A percentile compares a stretch with the other conserved stretches of the same genome.
Evolutionary conservation across 23 tunicate genomes (phyloP).

Genomic region (Ascidia mentula): DNA sequence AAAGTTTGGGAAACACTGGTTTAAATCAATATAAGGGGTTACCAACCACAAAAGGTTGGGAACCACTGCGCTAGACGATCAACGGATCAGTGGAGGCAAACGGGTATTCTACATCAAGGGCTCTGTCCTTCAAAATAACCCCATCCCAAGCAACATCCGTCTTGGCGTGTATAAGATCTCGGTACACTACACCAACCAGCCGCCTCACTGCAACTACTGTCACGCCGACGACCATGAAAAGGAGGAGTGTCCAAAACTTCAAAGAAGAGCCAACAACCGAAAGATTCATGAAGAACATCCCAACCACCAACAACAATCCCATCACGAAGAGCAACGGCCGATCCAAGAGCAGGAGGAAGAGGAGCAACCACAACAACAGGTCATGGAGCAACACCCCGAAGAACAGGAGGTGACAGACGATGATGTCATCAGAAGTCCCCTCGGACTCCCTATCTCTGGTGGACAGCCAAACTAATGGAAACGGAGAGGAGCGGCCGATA

Average conservation of each 20-base stretch:
- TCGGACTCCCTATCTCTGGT: too few relatives aligned
- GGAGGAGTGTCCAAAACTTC: neutral
- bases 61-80: too few relatives aligned
- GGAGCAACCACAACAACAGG: neutral
- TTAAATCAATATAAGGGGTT: too few relatives aligned
- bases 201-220: neutral
- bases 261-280: neutral
- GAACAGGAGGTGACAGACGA: neutral
- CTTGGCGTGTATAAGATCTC: neutral
- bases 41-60: too few relatives aligned
- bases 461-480: neutral
- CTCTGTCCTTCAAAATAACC: neutral
- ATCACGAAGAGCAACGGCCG: too few relatives aligned
- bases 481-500: neutral
- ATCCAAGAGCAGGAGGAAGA: neutral
- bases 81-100: too few relatives aligned
- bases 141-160: neutral
- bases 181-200: neutral
- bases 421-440: too few relatives aligned
- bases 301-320: neutral
- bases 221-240: neutral
- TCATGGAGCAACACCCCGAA: neutral
- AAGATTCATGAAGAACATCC: neutral
- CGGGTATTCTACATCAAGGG: neutral
- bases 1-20: too few relatives aligned